Evolutionary conservation across 2,113 vertebrate genomes (phyloP), one percentile per base, ranked within the genome.

Genomic region (Hippocampus guttulatus): DNA sequence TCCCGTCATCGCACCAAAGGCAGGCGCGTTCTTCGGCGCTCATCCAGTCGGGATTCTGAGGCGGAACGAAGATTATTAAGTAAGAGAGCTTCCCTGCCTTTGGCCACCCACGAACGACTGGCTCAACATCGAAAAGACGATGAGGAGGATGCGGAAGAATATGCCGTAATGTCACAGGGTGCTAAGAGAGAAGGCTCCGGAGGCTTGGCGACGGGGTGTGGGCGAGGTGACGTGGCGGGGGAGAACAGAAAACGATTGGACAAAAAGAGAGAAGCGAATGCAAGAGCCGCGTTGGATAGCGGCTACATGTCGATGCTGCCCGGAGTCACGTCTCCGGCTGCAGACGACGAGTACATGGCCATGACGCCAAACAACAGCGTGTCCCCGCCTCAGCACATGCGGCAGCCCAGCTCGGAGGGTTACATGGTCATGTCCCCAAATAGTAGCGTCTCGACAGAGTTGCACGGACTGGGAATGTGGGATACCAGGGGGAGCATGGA

Each of bases 401-500:
- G 57, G 2, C 85, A 86, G 76, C 88, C 91, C n/a, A 82, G 81
- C 49, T 75, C 86, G 1, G 90, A 92, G 23, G 92, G 92, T 40
- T 95, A 94, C 74, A 90, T 94, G 90, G 83, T 93, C 79, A 95
- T 94, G 93, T 94, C 88, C 2, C 91, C 93, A 7, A 91, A 89
- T 1, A 88, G 89, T 78, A 93, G 91, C 83, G 91, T 90, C 73
- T 92, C 92, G 45, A 89, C 92, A 38, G 93, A 93, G 61, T 77
- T 90, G 73, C 89, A 90, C 8, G 85, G 89, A 45, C 57, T 84
- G 30, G 51, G 67, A n/a, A 75, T 84, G 78, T 90, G 92, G 93
- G 83, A 90, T 3, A 85, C 90, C 85, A 65, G 89, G 66, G 74
- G 77, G 75, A 82, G 90, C 75, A 77, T 88, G 79, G 92, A 93